Base-by-base conservation (phyloP, 1,140 invertebrate species). In the Camponotus vicinus region DNA sequence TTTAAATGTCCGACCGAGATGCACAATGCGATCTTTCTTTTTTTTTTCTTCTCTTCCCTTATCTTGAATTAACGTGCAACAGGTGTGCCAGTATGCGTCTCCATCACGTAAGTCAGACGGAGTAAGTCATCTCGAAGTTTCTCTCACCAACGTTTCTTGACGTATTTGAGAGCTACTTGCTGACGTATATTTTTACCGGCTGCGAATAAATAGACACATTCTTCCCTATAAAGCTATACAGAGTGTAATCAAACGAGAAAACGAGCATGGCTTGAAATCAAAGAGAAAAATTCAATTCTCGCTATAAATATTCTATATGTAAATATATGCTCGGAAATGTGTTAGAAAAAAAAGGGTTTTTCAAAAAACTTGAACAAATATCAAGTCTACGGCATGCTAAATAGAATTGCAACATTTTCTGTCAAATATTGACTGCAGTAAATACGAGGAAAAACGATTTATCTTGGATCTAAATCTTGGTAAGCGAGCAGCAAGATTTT, bases 51-150 rank as follows among this genome's bases (percentile, higher is more conserved):
- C 86, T 89, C 90, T 89, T 88, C 85, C 90, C 91, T 90, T 86
- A 86, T 90, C 90, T 93, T 90, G 92, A 93, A 93, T 93, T 92
- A 94, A 93, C 90, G 89, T 83, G 92, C 93, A 94, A 94, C 93
- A 94, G 92, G 93, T 94, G 92, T 82, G 89, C 84, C 85, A 70
- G 82, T 92, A 79, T 63, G 85, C 89, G 87, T 89, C 87, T 88
- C 76, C 69, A 70, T 83, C 76, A 77, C 88, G 87, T 89, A 89
- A 89, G 83, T 89, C 87, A 86, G 57, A 64, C 27, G 69, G 76
- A 89, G 75, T 49, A 73, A 85, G 88, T 86, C 88, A 89, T 89
- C 85, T 86, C 88, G 57, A 89, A 89, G 78, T 89, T 89, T 86
- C 85, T 49, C 61, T 49, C 61, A 21, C 84, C 69, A 18, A 75